Evolutionary conservation across 30 jellyfish, hydroid and myxozoan species (phyloP).

Genomic region (Aurelia sp.): DNA sequence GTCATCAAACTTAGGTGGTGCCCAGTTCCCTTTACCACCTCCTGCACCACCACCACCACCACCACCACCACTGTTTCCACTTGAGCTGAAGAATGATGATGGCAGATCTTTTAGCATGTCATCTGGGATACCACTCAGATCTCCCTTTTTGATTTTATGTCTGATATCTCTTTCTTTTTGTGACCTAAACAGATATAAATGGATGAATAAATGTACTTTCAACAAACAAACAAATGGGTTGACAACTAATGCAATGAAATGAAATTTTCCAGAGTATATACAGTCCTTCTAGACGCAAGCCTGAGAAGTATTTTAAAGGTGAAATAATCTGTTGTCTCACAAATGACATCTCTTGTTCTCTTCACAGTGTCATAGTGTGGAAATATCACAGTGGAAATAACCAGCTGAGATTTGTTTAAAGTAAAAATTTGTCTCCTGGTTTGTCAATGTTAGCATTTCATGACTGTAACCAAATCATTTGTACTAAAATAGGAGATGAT

Average conservation of each 20-base stretch:
- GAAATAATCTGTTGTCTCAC: too few species aligned
- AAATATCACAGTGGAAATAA: too few species aligned
- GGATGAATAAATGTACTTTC: not conserved
- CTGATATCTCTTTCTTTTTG: conserved; percentile 95
- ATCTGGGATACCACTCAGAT: conserved; percentile 86
- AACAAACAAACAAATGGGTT: not conserved
- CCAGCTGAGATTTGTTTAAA: too few species aligned
- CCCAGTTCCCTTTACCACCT: conserved; percentile 10
- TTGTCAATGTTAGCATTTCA: too few species aligned
- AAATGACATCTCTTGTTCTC: too few species aligned
- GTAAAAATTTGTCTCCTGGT: too few species aligned
- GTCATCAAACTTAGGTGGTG: conserved; percentile 41
- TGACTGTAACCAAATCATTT: too few species aligned
- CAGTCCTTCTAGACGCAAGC: too few species aligned
- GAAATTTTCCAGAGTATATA: too few species aligned
- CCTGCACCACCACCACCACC: not conserved
- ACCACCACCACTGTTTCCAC: conserved; percentile 53
- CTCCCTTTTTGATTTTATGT: conserved; percentile 86
- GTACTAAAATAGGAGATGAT: too few species aligned
- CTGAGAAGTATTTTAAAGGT: too few species aligned
- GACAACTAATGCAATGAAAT: not conserved
- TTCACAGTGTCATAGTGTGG: too few species aligned
- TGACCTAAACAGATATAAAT: conserved; percentile 32
- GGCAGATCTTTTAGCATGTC: conserved; percentile 80
- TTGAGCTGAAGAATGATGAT: conserved; percentile 73